Base-by-base conservation (phyloP, 92 coral and sea anemone species). In the Desmophyllum pertusum region DNA sequence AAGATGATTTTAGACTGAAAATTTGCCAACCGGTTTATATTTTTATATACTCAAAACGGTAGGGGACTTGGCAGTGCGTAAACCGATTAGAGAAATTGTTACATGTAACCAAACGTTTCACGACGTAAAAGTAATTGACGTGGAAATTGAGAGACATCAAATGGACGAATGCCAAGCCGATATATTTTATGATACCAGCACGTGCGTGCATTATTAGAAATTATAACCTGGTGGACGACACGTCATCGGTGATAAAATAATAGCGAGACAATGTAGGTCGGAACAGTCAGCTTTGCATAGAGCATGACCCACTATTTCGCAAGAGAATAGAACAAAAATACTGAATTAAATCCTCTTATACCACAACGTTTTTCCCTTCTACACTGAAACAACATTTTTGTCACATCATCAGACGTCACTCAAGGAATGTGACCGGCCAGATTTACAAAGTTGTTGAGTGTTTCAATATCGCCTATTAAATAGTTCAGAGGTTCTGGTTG, bases 121-220 rank as follows among this genome's bases (percentile, higher is more conserved):
- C n/a, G n/a, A n/a, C n/a, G 8, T 18, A 67, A 37, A 2, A 9
- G 42, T 67, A 38, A 67, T 2, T 21, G n/a, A n/a, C n/a, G n/a
- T n/a, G 73, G 45, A 67, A 67, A 67, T 23, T 67, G 73, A 67
- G 42, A 66, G 18, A 38, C 73, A 36, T 33, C n/a, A 6, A 43
- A 21, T 17, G 45, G 25, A 5, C 13, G 17, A 0, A 65, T 31
- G 70, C 33, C 70, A 59, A 59, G 35, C 33, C 65, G 9, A 59
- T 59, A 59, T 59, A 27, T 59, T 55, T 59, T 25, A 59, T 7
- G 31, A 59, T 15, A 48, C 17, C 35, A 25, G 27, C 31, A 27
- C 53, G 53, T 48, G 53, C 53, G 53, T 48, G 21, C 53, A 48
- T 13, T 48, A 48, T 4, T 2, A 15, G 13, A 4, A 48, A 48